Conservation (phyloP, 2,888 invertebrate species). For the Epsilonema sp. region DNA sequence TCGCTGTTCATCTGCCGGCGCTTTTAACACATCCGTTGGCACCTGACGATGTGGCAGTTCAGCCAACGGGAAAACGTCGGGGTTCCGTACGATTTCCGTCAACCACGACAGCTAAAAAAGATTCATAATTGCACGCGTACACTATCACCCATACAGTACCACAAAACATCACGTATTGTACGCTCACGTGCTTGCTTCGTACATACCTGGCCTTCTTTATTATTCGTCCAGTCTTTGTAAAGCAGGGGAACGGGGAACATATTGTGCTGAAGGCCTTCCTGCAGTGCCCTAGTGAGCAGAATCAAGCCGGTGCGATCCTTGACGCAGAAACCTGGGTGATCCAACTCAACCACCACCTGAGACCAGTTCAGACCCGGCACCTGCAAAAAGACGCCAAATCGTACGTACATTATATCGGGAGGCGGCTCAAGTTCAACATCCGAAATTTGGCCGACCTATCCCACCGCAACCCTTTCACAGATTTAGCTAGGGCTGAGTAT, state of each 20-base stretch:
- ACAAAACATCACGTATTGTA: too few species aligned
- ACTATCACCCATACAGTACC: too few species aligned
- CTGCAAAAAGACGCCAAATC: constrained; percentile 13
- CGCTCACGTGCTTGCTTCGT: too few species aligned
- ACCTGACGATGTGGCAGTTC: constrained; percentile 71
- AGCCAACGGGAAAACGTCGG: constrained; percentile 80
- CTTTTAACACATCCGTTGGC: constrained; percentile 67
- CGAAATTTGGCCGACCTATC: too few species aligned
- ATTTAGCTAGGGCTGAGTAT: neutral
- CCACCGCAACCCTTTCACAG: neutral
- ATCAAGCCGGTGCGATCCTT: constrained; percentile 66
- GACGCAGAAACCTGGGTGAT: constrained; percentile 67
- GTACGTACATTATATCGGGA: too few species aligned
- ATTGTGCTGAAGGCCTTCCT: constrained; percentile 40
- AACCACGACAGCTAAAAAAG: constrained; percentile 60
- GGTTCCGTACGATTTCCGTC: constrained; percentile 61
- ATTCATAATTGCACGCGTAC: too few species aligned
- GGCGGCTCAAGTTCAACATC: too few species aligned
- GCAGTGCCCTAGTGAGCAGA: constrained; percentile 58
- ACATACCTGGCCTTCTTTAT: constrained; percentile 35
- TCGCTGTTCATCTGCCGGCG: constrained; percentile 82
- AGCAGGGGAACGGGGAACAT: constrained; percentile 58
- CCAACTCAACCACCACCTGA: constrained; percentile 71
- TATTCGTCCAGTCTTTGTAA: constrained; percentile 81
- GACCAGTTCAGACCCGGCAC: constrained; percentile 53